Evolutionary conservation across 2,113 vertebrate genomes (phyloP).

Genomic region (Pangasianodon gigas): DNA sequence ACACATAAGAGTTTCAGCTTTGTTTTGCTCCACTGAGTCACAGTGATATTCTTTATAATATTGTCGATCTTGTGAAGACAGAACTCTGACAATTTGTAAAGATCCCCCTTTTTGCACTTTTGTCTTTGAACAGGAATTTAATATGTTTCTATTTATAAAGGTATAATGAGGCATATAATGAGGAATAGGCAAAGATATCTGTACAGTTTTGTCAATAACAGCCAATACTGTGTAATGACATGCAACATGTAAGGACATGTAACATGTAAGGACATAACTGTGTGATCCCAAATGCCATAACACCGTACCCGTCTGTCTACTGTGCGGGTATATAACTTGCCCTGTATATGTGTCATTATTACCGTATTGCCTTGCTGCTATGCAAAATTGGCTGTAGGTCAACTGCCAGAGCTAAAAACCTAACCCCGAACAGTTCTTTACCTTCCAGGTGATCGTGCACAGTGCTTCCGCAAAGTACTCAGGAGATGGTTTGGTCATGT

Average conservation of each 20-base stretch:
- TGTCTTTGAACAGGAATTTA: conserved; percentile 62
- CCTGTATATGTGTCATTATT: neutral
- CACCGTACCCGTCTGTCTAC: neutral
- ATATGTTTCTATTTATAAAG: conserved; percentile 67
- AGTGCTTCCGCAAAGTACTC: conserved; percentile 32
- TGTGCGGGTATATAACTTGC: neutral
- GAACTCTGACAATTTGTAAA: conserved; percentile 5
- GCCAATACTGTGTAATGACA: conserved; percentile 51
- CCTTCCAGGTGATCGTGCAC: neutral
- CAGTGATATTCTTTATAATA: conserved; percentile 12
- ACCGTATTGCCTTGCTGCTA: conserved; percentile 49
- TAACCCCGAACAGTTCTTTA: neutral
- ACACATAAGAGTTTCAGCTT: neutral
- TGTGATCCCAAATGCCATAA: conserved; percentile 17
- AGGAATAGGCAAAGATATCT: conserved; percentile 60
- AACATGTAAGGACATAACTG: neutral
- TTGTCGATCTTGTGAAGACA: neutral
- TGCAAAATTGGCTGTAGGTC: conserved; percentile 33
- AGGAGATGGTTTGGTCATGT: neutral
- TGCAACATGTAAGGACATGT: conserved; percentile 46
- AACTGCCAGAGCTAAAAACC: neutral
- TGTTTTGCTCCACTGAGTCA: neutral
- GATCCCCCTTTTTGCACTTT: conserved; percentile 60
- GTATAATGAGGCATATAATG: conserved; percentile 20
- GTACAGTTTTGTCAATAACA: conserved; percentile 59